Evolutionary conservation across 2,888 invertebrate genomes (phyloP).

Genomic region (Danaus chrysippus): DNA sequence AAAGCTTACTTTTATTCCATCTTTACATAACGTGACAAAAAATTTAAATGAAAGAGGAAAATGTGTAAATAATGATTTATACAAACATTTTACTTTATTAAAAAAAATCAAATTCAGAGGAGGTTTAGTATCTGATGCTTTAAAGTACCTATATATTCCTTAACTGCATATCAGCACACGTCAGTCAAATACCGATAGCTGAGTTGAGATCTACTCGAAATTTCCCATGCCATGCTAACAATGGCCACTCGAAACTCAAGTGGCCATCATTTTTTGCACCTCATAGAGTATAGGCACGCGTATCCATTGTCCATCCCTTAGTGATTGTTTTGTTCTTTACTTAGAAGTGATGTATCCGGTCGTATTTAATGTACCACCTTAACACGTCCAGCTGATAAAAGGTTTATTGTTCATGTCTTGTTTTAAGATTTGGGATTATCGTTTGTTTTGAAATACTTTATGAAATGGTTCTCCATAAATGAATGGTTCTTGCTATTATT

Average conservation of each 20-base stretch:
- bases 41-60: no score
- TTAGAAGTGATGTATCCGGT: conserved; percentile 68
- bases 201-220: conserved; percentile 36
- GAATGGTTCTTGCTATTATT: no score
- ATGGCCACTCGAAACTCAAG: conserved; percentile 61
- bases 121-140: no score
- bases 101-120: no score
- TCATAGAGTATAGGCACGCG: conserved; percentile 59
- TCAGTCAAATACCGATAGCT: no score
- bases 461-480: no score
- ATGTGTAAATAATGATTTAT: no score
- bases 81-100: no score
- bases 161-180: no score
- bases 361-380: conserved; percentile 23
- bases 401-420: conserved; percentile 17
- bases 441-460: not conserved
- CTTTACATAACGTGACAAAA: no score
- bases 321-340: conserved; percentile 59
- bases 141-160: no score
- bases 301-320: conserved; percentile 42
- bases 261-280: conserved; percentile 63
- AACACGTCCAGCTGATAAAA: conserved; percentile 23
- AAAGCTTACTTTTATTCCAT: no score
- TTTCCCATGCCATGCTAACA: conserved; percentile 50
- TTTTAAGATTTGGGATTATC: conserved; percentile 11